Evolutionary conservation across 2,888 invertebrate species (phyloP).

Genomic region (Ischnura elegans): DNA sequence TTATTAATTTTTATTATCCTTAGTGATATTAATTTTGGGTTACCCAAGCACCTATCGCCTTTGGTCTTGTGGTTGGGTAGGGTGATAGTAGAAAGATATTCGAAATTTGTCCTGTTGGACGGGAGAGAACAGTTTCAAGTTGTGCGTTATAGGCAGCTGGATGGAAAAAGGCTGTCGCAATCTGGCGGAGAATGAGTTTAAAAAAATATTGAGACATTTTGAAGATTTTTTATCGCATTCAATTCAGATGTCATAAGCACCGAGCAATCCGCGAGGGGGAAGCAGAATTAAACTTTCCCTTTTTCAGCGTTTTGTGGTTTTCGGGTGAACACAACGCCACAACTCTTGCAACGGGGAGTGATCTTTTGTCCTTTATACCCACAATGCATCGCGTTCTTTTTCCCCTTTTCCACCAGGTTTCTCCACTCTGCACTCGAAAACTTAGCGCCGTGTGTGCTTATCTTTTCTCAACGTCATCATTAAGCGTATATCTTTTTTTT

Average conservation of each 20-base stretch:
- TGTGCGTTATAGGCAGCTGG: not conserved
- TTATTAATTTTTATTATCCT: too few species aligned
- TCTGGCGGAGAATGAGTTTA: too few species aligned
- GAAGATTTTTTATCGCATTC: conserved; percentile 42
- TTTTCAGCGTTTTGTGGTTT: conserved; percentile 44
- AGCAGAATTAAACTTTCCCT: not conserved
- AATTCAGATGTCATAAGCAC: conserved; percentile 40
- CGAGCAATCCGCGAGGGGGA: not conserved
- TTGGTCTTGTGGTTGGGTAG: too few species aligned
- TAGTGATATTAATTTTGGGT: too few species aligned
- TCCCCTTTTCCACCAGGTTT: not conserved
- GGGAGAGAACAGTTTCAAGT: not conserved
- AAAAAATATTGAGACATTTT: not conserved
- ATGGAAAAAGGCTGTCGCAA: not conserved
- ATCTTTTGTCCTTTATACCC: not conserved
- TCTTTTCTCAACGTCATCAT: not conserved
- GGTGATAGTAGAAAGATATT: too few species aligned
- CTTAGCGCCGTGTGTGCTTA: not conserved
- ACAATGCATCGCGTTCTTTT: not conserved
- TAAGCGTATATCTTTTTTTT: not conserved
- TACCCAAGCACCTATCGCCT: too few species aligned
- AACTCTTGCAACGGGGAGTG: not conserved
- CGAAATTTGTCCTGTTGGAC: not conserved
- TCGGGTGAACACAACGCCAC: not conserved
- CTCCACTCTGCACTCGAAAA: conserved; percentile 3